Base-by-base conservation (phyloP, 2,113 vertebrate species). In the Rostratula benghalensis region DNA sequence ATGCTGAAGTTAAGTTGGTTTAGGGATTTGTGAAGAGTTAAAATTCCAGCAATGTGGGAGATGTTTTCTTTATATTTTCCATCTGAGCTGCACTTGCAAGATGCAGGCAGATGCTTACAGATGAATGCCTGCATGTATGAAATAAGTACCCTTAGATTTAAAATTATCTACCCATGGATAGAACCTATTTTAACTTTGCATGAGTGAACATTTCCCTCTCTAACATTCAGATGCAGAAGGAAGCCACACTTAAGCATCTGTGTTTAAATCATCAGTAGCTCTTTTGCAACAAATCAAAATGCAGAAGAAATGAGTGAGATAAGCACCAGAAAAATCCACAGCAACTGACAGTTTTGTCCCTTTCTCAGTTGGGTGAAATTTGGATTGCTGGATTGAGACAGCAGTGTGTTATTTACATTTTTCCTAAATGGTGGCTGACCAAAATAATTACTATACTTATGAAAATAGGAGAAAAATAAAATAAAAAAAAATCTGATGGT, bases 321-420 rank as follows among this genome's bases (percentile, higher is more conserved):
- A 92, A 94, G 75, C 43, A 68, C 33, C 57, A 94, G 65, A 93
- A 94, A 93, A 95, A 86, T 78, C 54, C 68, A 54, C 63, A 74
- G 50, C 69, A 91, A 70, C 59, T 80, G 41, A 39, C 46, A 57
- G 9, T 28, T 92, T 93, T 80, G 37, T 86, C 50, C 56, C 27
- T 43, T 95, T 84, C 90, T 28, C 39, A 22, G 14, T 20, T 50
- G 31, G 39, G 25, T 46, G 33, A 48, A 88, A 77, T 74, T 39
- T 83, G 63, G 30, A 51, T 78, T 88, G 21, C 56, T 85, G 64
- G 43, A 50, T 60, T 86, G 64, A 37, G 57, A 33, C 2, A 0
- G 50, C 30, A 86, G 33, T n/a, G 18, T 65, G n/a, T 59, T 70
- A 74, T 83, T 91, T 80, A 54, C 45, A 65, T 67, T 88, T 88